Evolutionary conservation across 2,797 vertebrate genomes (phyloP), one percentile per base, ranked within the genome.

Genomic region (Bradypodion pumilum): DNA sequence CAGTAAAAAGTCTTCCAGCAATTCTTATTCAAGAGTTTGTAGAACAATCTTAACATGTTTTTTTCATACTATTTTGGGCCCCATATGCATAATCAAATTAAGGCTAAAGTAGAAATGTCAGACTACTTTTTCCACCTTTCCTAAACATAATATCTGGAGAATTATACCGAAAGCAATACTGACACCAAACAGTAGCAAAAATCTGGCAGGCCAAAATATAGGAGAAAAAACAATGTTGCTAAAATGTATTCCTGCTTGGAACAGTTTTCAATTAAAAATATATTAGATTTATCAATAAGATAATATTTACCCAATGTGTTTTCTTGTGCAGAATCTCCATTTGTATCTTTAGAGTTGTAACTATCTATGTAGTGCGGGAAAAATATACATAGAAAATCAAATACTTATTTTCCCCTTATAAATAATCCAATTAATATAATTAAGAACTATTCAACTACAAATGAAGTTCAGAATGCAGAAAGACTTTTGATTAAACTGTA

Each of bases 291-390:
- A 81, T 63, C 35, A 78, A 46, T 62, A 82, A 23, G 56, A 65
- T 42, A 46, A 2, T 70, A 59, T 87, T 92, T 90, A 94, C 90
- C 91, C 46, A 73, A 86, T 0, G 49, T 74, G 7, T 60, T 79
- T 42, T 91, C 88, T 90, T 90, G 74, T 0, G 69, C 29, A 0
- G 52, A 84, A 29, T 91, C 75, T 23, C 86, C 70, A 1, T 83
- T 75, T 63, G 78, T 90, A 0, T 85, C 78, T 72, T 80, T 89
- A 0, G 0, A 1, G 3, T 42, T 13, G 0, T 16, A n/a, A 3
- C 25, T 60, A 3, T n/a, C 59, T 87, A 83, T 70, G 85, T 89
- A 84, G 87, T 82, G 69, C 2, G 80, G 10, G 73, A 66, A 79
- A 46, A 92, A 79, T 76, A 16, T 74, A 29, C 74, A 16, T 1